phyloP scores from a whole-genome alignment of 2,797 vertebrate genomes.

The Notolepis coatsorum region DNA sequence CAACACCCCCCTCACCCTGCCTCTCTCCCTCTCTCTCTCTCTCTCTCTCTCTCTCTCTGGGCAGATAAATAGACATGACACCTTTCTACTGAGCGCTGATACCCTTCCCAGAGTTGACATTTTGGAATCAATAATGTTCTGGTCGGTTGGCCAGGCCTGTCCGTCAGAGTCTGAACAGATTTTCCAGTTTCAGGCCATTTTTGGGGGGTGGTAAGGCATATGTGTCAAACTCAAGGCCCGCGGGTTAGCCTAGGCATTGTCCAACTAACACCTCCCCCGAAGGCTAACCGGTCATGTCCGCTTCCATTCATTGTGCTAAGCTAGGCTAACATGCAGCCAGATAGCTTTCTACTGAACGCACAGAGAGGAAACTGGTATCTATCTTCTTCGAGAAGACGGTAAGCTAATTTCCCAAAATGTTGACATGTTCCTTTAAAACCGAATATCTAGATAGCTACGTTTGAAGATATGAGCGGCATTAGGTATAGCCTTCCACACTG shows the following conservation, averaged over 20 bases:
- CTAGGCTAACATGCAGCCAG: too few relatives aligned
- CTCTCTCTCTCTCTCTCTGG: background rate
- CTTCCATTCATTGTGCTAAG: too few relatives aligned
- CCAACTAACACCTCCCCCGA: too few relatives aligned
- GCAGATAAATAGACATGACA: slow-evolving; percentile 44
- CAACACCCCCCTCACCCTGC: background rate
- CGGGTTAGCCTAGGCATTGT: too few relatives aligned
- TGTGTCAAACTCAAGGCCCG: too few relatives aligned
- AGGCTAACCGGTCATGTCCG: too few relatives aligned
- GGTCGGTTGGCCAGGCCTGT: slow-evolving; percentile 33
- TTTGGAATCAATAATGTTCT: slow-evolving; percentile 23
- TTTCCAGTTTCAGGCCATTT: slow-evolving; percentile 7
- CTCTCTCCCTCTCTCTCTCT: background rate
- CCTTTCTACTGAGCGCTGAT: slow-evolving; percentile 20
- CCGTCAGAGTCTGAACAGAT: slow-evolving; percentile 19
- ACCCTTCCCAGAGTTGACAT: slow-evolving; percentile 9
- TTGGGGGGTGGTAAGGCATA: too few relatives aligned
- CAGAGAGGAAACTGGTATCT: too few relatives aligned
- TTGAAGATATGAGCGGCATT: slow-evolving; percentile 21
- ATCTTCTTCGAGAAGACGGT: too few relatives aligned
- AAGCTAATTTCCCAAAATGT: too few relatives aligned
- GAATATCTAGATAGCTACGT: slow-evolving; percentile 23
- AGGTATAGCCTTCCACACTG: slow-evolving; percentile 34
- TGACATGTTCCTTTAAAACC: too few relatives aligned
- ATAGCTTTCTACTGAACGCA: too few relatives aligned